These are phyloP conservation scores for Stenchaetothrips biformis DNA, from an alignment of 2,888 invertebrate species.

Conservation along the genomic window DNA sequence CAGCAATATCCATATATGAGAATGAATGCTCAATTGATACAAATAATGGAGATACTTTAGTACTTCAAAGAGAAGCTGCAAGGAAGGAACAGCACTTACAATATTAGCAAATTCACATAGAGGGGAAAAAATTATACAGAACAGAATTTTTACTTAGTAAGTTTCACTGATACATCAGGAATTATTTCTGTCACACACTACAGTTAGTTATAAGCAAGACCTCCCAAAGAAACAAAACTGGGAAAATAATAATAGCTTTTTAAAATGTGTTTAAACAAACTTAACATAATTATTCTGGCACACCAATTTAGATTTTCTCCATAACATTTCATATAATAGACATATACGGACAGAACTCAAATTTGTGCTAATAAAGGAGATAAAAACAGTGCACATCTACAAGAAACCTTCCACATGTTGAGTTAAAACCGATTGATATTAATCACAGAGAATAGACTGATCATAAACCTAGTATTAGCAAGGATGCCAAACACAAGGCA, in stretches of 20 bases:
- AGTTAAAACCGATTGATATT: background rate
- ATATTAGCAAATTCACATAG: background rate
- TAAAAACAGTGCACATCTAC: slow-evolving; percentile 1
- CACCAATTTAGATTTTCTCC: slow-evolving; percentile 5
- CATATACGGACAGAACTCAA: background rate
- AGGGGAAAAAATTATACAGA: background rate
- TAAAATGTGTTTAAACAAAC: slow-evolving; percentile 11
- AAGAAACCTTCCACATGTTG: slow-evolving; percentile 1
- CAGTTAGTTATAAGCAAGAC: background rate
- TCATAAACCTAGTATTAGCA: background rate
- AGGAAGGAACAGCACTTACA: background rate
- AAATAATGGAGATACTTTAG: background rate
- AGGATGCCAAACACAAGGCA: too few species aligned
- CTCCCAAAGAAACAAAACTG: too few species aligned
- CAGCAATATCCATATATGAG: background rate
- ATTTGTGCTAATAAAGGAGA: slow-evolving; percentile 8
- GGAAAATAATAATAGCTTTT: slow-evolving; percentile 11
- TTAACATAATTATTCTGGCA: slow-evolving; percentile 11
- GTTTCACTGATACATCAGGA: background rate
- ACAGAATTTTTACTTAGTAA: background rate
- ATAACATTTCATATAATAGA: slow-evolving; percentile 5
- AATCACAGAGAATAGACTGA: slow-evolving; percentile 6
- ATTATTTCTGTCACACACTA: background rate
- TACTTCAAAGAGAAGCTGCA: background rate
- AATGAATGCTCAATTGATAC: background rate